These are phyloP conservation scores for Sprattus sprattus DNA, from an alignment of 2,113 vertebrate species.

Conservation along the genomic window DNA sequence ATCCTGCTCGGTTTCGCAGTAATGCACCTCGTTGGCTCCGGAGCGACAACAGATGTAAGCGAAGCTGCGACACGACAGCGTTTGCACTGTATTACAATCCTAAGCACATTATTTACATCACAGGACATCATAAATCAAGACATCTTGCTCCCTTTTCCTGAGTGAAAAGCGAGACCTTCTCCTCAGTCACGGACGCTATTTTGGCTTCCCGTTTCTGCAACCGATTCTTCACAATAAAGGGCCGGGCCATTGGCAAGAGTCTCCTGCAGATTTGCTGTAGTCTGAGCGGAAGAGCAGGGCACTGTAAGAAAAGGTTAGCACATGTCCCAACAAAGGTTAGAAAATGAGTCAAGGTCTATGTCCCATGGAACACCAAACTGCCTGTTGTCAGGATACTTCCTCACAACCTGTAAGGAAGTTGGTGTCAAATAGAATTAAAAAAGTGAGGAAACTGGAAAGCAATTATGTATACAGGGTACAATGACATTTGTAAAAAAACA, in stretches of 20 bases:
- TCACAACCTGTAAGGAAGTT: too few relatives aligned
- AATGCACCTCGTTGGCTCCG: background rate
- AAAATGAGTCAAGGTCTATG: too few relatives aligned
- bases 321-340: background rate
- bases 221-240: background rate
- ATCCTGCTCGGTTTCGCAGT: background rate
- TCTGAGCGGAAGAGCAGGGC: background rate
- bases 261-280: background rate
- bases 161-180: background rate
- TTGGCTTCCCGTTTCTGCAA: background rate
- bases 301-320: background rate
- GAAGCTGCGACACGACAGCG: background rate
- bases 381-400: too few relatives aligned
- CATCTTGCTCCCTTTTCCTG: background rate
- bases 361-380: too few relatives aligned
- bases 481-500: too few relatives aligned
- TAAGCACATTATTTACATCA: background rate
- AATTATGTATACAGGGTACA: too few relatives aligned
- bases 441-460: too few relatives aligned
- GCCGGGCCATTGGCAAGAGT: background rate
- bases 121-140: background rate
- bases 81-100: background rate
- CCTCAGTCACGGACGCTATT: background rate
- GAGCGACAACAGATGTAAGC: background rate
- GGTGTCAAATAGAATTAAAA: too few relatives aligned